Conservation (phyloP, 2,113 vertebrate genomes). For the Trachemys scripta region DNA sequence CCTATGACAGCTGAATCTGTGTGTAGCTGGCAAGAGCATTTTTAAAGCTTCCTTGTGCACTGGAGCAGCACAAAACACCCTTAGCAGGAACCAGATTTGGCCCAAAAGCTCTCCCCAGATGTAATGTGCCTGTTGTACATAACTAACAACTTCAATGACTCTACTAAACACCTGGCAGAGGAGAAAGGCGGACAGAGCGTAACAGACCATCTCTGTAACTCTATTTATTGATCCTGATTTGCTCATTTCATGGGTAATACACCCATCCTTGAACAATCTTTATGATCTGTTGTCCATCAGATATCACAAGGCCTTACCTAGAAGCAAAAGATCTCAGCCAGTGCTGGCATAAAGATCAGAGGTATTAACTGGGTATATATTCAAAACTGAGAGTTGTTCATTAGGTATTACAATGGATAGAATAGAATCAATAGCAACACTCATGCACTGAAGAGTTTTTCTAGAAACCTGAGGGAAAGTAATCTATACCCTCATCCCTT, state of each 20-base stretch:
- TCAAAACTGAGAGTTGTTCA: not conserved
- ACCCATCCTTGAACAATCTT: constrained; percentile 15
- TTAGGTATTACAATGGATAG: not conserved
- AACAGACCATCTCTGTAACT: not conserved
- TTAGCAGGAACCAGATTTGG: constrained; percentile 27
- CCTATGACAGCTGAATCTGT: constrained; percentile 55
- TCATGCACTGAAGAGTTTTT: not conserved
- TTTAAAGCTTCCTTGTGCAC: constrained; percentile 42
- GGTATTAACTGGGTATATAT: not conserved
- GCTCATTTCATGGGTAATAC: constrained; percentile 34
- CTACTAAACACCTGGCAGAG: constrained; percentile 28
- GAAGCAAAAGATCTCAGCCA: constrained; percentile 8
- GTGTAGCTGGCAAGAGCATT: not conserved
- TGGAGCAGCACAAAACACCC: constrained; percentile 24
- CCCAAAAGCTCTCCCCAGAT: constrained; percentile 44
- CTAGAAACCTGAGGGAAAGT: constrained; percentile 8
- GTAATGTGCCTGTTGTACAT: not conserved
- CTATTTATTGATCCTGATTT: constrained; percentile 28
- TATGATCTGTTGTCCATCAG: constrained; percentile 8
- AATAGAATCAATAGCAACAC: constrained; percentile 1
- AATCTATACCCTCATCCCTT: not conserved
- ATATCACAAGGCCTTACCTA: not conserved
- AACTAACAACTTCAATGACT: constrained; percentile 40
- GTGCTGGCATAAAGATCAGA: not conserved
- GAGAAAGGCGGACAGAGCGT: constrained; percentile 8